Percentiles rank a stretch among this genome's conserved stretches.
phyloP scores from a whole-genome alignment of 2,888 invertebrate genomes.

The Strigamia crassipes region DNA sequence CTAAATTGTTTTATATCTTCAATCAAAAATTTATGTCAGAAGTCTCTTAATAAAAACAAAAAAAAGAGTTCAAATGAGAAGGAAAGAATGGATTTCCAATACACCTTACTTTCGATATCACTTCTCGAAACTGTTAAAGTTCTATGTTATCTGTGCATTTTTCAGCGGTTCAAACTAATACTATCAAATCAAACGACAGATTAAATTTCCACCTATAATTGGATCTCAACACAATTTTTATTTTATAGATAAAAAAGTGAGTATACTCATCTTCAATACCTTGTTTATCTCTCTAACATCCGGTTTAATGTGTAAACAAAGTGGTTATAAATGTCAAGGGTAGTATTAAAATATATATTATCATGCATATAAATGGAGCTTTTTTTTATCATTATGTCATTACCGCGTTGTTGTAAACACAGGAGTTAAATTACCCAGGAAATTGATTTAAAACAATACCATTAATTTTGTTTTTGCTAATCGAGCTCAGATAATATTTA shows the following conservation, averaged over 20 bases:
- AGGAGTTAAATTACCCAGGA: background rate
- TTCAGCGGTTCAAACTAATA: background rate
- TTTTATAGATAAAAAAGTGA: constrained; percentile 5
- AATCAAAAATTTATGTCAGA: background rate
- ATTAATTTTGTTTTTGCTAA: background rate
- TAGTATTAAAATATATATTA: constrained; percentile 14
- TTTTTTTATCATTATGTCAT: background rate
- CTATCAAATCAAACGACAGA: background rate
- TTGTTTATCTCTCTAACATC: constrained; percentile 15
- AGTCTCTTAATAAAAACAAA: background rate
- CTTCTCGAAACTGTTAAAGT: background rate
- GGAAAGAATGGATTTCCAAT: background rate
- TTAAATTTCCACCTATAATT: background rate
- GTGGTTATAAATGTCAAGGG: constrained; percentile 35
- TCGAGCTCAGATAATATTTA: background rate
- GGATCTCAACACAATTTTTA: background rate
- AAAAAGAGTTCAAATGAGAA: background rate
- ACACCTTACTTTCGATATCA: background rate
- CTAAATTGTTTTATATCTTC: background rate
- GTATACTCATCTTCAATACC: constrained; percentile 4
- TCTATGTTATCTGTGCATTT: background rate
- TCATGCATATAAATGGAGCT: background rate
- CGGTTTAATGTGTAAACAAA: constrained; percentile 26
- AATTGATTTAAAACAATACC: background rate
- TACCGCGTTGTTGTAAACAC: background rate